These are phyloP conservation scores for Leistus spinibarbis DNA, from an alignment of 2,888 invertebrate genomes.

Conservation along the genomic window DNA sequence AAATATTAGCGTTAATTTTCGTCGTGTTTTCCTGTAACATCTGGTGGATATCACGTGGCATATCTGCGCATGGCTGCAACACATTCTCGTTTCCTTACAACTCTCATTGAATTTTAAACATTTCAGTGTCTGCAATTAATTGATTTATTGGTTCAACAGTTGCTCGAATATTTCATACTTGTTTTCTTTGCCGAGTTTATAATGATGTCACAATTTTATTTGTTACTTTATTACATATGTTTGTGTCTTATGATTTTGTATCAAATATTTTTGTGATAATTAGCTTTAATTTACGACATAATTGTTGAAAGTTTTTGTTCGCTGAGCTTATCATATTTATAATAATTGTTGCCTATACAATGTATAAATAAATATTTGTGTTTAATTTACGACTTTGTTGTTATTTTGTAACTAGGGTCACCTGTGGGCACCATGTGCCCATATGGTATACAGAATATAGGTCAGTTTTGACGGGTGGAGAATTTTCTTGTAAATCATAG, in stretches of 20 bases:
- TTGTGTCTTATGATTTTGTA: background rate
- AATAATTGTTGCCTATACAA: no score
- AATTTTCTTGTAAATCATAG: no score
- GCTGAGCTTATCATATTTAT: no score
- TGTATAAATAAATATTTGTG: no score
- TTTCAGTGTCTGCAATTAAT: conserved; percentile 26
- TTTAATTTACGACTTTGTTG: no score
- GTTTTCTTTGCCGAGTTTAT: background rate
- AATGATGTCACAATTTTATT: conserved; percentile 22
- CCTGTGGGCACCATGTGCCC: no score
- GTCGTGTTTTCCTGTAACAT: conserved; percentile 1
- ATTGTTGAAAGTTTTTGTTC: no score
- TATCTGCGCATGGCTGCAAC: background rate
- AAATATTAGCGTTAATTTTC: background rate
- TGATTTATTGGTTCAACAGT: conserved; percentile 21
- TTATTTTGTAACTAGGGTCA: no score
- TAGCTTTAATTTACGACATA: background rate
- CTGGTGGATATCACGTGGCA: conserved; percentile 27
- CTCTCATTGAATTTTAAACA: conserved; percentile 26
- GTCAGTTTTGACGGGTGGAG: no score
- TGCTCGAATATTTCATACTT: conserved; percentile 11
- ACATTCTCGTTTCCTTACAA: conserved; percentile 17
- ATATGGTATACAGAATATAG: no score
- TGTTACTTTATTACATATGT: conserved; percentile 2
- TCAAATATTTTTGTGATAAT: background rate